These are phyloP conservation scores for Parapristionchus giblindavisi DNA, from an alignment of 2,888 invertebrate species.

Conservation along the genomic window DNA sequence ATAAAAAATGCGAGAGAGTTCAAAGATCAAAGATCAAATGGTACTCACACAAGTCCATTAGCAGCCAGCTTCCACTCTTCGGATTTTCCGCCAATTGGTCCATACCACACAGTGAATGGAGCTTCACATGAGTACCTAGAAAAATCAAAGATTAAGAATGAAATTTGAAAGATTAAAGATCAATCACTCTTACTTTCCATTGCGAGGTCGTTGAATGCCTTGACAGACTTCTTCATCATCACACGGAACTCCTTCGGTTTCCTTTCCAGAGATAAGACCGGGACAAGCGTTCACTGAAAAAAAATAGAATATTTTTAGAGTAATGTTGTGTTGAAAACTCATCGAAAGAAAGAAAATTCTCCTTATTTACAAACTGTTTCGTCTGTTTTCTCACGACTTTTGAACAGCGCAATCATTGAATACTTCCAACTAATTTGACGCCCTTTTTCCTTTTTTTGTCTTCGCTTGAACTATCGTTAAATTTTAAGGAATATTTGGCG, in stretches of 20 bases:
- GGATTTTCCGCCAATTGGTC: slow-evolving; percentile 7
- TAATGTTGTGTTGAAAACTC: neutral
- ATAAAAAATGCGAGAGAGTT: neutral
- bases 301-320: neutral
- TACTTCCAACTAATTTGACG: too few relatives aligned
- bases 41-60: slow-evolving; percentile 15
- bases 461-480: too few relatives aligned
- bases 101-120: slow-evolving; percentile 31
- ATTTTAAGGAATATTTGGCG: too few relatives aligned
- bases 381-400: too few relatives aligned
- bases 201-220: slow-evolving; percentile 15
- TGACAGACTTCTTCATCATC: slow-evolving; percentile 31
- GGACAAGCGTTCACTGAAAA: slow-evolving; percentile 28
- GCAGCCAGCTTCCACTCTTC: slow-evolving; percentile 15
- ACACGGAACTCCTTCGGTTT: slow-evolving; percentile 24
- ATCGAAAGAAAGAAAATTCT: too few relatives aligned
- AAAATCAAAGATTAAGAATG: neutral
- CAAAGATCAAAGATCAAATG: neutral
- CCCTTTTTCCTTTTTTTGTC: too few relatives aligned
- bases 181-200: slow-evolving; percentile 22
- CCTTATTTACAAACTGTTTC: too few relatives aligned
- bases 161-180: neutral
- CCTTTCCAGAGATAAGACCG: slow-evolving; percentile 17
- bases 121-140: slow-evolving; percentile 35
- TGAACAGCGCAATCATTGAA: too few relatives aligned